These are phyloP conservation scores for Neodiprion pinetum DNA, from an alignment of 1,140 invertebrate genomes.

Conservation along the genomic window DNA sequence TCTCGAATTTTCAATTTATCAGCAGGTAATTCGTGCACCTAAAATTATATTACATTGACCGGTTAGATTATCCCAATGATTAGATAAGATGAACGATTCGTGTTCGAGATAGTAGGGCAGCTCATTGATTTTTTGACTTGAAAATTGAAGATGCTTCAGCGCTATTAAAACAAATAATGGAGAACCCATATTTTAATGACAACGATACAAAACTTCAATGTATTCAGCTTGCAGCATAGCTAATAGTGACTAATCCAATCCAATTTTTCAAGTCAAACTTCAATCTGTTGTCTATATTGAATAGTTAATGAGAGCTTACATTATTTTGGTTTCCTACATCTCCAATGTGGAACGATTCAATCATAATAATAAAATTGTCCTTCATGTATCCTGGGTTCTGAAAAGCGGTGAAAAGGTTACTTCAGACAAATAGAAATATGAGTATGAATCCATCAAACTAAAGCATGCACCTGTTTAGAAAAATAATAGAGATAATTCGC, in stretches of 20 bases:
- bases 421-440: constrained; percentile 9
- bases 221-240: too few relatives aligned
- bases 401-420: constrained; percentile 34
- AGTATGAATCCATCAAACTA: too few relatives aligned
- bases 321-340: constrained; percentile 85
- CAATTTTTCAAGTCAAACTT: neutral
- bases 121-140: too few relatives aligned
- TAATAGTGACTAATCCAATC: too few relatives aligned
- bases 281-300: too few relatives aligned
- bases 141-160: too few relatives aligned
- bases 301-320: constrained; percentile 66
- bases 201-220: too few relatives aligned
- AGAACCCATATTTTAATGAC: neutral
- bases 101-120: neutral
- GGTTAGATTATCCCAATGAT: constrained; percentile 11
- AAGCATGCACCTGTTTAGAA: neutral
- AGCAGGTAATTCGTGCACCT: constrained; percentile 88
- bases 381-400: constrained; percentile 99
- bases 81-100: constrained; percentile 5
- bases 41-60: constrained; percentile 22
- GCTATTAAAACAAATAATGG: neutral
- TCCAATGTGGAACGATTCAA: constrained; percentile 94
- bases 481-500: constrained; percentile 15
- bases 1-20: constrained; percentile 91
- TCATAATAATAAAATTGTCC: constrained; percentile 94